phyloP scores from a whole-genome alignment of 2,113 vertebrate species.

The Pollimyrus isidori region DNA sequence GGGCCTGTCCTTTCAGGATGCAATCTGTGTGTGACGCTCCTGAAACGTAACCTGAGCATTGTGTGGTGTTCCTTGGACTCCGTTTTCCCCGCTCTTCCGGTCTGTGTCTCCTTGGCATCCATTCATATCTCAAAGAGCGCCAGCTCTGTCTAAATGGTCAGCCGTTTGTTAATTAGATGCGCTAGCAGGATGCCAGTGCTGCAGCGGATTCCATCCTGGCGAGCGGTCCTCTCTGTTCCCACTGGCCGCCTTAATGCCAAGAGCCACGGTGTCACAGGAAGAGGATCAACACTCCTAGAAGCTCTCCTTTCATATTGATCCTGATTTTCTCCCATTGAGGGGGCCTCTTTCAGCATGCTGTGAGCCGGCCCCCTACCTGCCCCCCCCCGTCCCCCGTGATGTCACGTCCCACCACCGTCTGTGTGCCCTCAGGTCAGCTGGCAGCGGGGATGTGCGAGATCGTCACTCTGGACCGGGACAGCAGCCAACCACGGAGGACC shows the following conservation, averaged over 20 bases:
- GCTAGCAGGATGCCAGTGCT: background rate
- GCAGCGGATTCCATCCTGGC: background rate
- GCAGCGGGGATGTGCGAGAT: slow-evolving; percentile 77
- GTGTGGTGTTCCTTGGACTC: background rate
- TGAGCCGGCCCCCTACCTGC: no score
- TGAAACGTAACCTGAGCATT: background rate
- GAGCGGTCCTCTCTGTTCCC: background rate
- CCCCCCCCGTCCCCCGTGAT: background rate
- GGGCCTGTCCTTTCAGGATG: background rate
- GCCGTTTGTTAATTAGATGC: background rate
- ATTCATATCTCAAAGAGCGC: background rate
- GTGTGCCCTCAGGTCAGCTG: slow-evolving; percentile 65
- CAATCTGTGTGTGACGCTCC: background rate
- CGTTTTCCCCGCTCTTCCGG: background rate
- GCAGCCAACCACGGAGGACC: slow-evolving; percentile 95
- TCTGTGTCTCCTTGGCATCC: background rate
- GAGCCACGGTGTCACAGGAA: background rate
- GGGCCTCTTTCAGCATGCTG: background rate
- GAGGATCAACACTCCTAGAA: background rate
- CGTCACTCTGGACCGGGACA: slow-evolving; percentile 96
- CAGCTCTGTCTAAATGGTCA: background rate
- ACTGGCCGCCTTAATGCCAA: background rate
- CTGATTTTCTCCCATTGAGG: background rate
- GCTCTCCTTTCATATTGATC: background rate
- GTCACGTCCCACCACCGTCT: background rate